These are phyloP conservation scores for Gobio gobio DNA, from an alignment of 2,113 vertebrate genomes.

Conservation along the genomic window DNA sequence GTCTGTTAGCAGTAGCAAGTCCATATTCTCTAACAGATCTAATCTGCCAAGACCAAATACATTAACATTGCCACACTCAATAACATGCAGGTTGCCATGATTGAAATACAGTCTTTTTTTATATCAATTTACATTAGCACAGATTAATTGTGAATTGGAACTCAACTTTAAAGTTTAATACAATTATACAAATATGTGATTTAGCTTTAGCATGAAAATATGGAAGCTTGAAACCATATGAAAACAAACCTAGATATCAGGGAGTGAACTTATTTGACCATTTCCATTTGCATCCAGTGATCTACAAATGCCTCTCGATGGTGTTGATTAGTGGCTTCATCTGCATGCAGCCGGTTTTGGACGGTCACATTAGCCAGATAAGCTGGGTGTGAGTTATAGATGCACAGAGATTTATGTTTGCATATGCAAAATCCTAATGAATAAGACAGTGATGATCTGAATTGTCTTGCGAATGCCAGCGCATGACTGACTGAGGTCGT, in stretches of 20 bases:
- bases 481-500: neutral
- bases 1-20: no score
- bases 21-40: no score
- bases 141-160: no score
- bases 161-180: no score
- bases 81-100: no score
- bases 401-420: conserved; percentile 24
- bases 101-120: no score
- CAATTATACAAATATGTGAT: no score
- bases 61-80: no score
- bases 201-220: no score
- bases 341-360: neutral
- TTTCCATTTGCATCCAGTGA: neutral
- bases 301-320: neutral
- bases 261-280: neutral
- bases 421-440: neutral
- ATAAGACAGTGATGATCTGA: neutral
- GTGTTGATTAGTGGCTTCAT: conserved; percentile 9
- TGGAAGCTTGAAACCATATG: no score
- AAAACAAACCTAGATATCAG: neutral
- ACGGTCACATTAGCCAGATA: conserved; percentile 25
- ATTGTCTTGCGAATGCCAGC: neutral
- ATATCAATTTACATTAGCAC: no score
- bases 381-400: conserved; percentile 1
- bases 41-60: no score